These are phyloP conservation scores for Rugalucina vietnamica DNA, from an alignment of 2,888 invertebrate genomes.

Conservation along the genomic window DNA sequence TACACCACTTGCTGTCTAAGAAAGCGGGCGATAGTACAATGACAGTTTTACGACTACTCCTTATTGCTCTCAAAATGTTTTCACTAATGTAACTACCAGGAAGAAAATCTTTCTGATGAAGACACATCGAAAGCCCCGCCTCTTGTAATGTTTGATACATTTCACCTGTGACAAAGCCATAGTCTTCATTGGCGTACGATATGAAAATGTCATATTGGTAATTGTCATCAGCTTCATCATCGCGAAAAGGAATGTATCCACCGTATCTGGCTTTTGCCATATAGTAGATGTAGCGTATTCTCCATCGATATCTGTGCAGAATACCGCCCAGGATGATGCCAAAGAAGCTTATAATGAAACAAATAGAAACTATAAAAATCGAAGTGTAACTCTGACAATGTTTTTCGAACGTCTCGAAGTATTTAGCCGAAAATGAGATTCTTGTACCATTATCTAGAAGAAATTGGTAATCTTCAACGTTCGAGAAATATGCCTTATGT, in stretches of 20 bases:
- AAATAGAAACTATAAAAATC: conserved; percentile 9
- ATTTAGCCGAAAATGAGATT: neutral
- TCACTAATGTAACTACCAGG: conserved; percentile 61
- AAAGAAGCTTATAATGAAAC: conserved; percentile 30
- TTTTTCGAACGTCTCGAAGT: neutral
- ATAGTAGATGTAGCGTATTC: conserved; percentile 51
- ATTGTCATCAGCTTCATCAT: conserved; percentile 17
- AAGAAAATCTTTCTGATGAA: conserved; percentile 67
- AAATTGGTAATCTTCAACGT: conserved; percentile 31
- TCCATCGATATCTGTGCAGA: conserved; percentile 55
- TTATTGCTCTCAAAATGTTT: conserved; percentile 65
- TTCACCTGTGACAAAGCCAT: conserved; percentile 19
- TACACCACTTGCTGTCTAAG: conserved; percentile 63
- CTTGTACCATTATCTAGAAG: neutral
- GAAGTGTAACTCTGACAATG: conserved; percentile 18
- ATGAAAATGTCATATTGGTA: conserved; percentile 45
- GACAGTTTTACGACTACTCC: conserved; percentile 65
- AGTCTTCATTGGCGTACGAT: conserved; percentile 48
- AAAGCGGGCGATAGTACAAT: conserved; percentile 62
- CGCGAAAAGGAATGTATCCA: conserved; percentile 15
- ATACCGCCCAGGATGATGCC: conserved; percentile 34
- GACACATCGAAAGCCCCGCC: conserved; percentile 56
- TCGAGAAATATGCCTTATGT: neutral
- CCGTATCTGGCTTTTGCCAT: conserved; percentile 38
- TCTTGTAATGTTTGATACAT: conserved; percentile 28